Evolutionary conservation across 2,797 vertebrate genomes (phyloP).

Genomic region (Helostoma temminkii): DNA sequence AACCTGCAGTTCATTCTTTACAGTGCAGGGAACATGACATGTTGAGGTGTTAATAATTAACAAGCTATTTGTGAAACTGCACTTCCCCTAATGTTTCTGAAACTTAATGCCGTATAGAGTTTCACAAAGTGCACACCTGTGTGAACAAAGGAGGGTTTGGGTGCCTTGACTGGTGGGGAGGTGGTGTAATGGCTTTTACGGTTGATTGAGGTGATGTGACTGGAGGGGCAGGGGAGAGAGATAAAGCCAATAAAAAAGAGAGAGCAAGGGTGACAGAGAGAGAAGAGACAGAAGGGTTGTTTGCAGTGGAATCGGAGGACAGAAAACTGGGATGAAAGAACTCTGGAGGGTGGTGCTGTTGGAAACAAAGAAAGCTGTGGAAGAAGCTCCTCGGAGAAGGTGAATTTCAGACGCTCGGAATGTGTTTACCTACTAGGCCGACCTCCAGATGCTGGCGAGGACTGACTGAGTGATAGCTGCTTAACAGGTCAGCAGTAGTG

Average conservation of each 20-base stretch:
- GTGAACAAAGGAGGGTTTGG: constrained; percentile 17
- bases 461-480: background rate
- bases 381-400: constrained; percentile 7
- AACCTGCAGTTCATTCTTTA: background rate
- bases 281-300: background rate
- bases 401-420: constrained; percentile 1
- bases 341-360: constrained; percentile 23
- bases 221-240: background rate
- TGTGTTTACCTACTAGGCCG: background rate
- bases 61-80: background rate
- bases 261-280: background rate
- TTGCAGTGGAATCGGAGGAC: constrained; percentile 14
- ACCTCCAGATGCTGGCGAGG: background rate
- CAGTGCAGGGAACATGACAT: constrained; percentile 13
- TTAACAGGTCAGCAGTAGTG: constrained; percentile 53
- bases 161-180: background rate
- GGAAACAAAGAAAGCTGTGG: constrained; percentile 23
- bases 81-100: constrained; percentile 8
- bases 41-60: constrained; percentile 58
- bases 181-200: background rate
- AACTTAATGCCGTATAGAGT: constrained; percentile 14
- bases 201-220: background rate
- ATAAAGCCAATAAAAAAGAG: background rate
- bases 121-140: constrained; percentile 41
- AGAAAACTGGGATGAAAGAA: constrained; percentile 35